A percentile compares a stretch with the other conserved stretches of the same genome.
phyloP scores from a whole-genome alignment of 1,140 invertebrate genomes.

The Tetramorium simillimum region DNA sequence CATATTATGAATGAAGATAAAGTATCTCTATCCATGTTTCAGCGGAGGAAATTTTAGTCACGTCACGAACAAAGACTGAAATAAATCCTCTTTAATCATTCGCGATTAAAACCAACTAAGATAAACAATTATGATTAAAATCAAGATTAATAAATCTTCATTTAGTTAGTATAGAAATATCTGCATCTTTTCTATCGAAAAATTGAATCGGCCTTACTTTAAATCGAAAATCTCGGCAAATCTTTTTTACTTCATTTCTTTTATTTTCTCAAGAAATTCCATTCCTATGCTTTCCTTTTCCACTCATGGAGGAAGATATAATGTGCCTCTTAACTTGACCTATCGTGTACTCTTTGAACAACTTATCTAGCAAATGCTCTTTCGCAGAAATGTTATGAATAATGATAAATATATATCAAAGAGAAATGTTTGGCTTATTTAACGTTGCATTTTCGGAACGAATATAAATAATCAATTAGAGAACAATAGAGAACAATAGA shows the following conservation, averaged over 20 bases:
- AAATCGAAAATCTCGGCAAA: slow-evolving; percentile 51
- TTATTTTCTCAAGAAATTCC: slow-evolving; percentile 30
- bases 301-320: not conserved
- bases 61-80: slow-evolving; percentile 33
- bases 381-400: not conserved
- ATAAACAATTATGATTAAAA: slow-evolving; percentile 33
- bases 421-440: slow-evolving; percentile 30
- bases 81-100: slow-evolving; percentile 44
- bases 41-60: slow-evolving; percentile 24
- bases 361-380: slow-evolving; percentile 33
- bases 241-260: slow-evolving; percentile 33
- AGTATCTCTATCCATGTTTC: slow-evolving; percentile 23
- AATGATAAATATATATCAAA: not conserved
- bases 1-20: slow-evolving; percentile 41
- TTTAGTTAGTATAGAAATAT: slow-evolving; percentile 13
- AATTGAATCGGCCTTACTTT: slow-evolving; percentile 41
- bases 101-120: slow-evolving; percentile 19
- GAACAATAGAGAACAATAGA: too few species aligned
- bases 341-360: slow-evolving; percentile 45
- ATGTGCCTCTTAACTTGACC: slow-evolving; percentile 49
- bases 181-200: slow-evolving; percentile 39
- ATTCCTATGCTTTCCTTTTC: not conserved
- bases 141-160: slow-evolving; percentile 4
- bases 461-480: slow-evolving; percentile 1
- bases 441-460: not conserved